Evolutionary conservation across 2,113 vertebrate genomes (phyloP).

Genomic region (Zapus hudsonius): DNA sequence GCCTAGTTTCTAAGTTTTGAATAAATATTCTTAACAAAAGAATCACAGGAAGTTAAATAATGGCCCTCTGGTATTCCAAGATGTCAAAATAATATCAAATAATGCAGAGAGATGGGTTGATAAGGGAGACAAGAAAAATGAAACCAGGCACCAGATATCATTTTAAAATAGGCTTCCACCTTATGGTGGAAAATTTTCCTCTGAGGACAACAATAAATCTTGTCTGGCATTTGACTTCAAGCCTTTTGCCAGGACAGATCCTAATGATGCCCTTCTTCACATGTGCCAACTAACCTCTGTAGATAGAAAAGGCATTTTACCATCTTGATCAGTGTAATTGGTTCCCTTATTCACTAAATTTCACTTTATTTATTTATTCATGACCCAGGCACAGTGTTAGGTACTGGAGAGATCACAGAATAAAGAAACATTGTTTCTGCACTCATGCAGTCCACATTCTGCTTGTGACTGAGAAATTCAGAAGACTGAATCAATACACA

Average conservation of each 20-base stretch:
- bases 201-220: neutral
- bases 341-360: conserved; percentile 6
- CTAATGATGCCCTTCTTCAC: neutral
- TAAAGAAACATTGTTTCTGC: neutral
- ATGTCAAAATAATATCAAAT: neutral
- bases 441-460: neutral
- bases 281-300: neutral
- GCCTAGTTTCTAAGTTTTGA: neutral
- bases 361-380: neutral
- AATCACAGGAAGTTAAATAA: neutral
- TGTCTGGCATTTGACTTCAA: neutral
- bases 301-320: neutral
- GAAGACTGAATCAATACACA: neutral
- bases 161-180: neutral
- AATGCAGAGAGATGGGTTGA: neutral
- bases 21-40: neutral
- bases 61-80: neutral
- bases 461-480: neutral
- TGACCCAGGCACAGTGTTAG: neutral
- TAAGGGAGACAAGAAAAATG: neutral
- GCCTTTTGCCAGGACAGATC: neutral
- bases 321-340: neutral
- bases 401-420: neutral
- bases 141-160: neutral
- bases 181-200: neutral